Percentiles rank a stretch among this genome's conserved stretches.
Evolutionary conservation across 1,140 invertebrate genomes (phyloP).

Genomic region (Antheraea pernyi): DNA sequence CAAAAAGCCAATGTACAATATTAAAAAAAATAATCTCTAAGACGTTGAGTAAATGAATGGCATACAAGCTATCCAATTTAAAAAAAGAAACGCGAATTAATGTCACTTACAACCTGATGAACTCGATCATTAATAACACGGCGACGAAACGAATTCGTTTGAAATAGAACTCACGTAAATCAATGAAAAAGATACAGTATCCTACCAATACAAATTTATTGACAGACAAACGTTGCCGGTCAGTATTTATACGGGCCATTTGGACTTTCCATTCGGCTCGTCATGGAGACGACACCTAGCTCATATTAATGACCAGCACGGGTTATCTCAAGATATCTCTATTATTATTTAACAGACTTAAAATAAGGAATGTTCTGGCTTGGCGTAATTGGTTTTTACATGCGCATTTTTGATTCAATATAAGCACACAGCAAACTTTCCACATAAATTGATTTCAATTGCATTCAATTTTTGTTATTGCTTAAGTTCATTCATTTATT

Average conservation of each 20-base stretch:
- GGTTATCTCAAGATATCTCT: neutral
- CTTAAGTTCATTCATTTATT: too few species aligned
- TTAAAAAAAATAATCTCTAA: too few species aligned
- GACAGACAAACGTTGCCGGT: conserved; percentile 17
- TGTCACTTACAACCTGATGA: neutral
- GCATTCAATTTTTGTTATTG: too few species aligned
- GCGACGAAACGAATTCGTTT: neutral
- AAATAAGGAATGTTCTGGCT: too few species aligned
- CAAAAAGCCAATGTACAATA: too few species aligned
- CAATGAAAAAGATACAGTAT: conserved; percentile 3
- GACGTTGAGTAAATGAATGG: too few species aligned
- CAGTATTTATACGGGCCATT: conserved; percentile 30
- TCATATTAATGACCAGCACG: conserved; percentile 25
- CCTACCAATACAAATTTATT: conserved; percentile 27
- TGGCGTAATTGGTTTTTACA: too few species aligned
- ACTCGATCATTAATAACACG: neutral
- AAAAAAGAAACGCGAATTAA: too few species aligned
- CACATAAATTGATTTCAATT: too few species aligned
- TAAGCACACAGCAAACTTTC: too few species aligned
- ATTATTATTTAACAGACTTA: neutral
- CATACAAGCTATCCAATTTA: too few species aligned
- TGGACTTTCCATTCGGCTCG: conserved; percentile 34
- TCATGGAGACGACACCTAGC: conserved; percentile 22
- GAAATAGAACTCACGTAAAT: conserved; percentile 4
- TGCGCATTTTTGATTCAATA: too few species aligned